Conservation (phyloP, 92 coral and sea anemone species). For the Phenganax marumi region DNA sequence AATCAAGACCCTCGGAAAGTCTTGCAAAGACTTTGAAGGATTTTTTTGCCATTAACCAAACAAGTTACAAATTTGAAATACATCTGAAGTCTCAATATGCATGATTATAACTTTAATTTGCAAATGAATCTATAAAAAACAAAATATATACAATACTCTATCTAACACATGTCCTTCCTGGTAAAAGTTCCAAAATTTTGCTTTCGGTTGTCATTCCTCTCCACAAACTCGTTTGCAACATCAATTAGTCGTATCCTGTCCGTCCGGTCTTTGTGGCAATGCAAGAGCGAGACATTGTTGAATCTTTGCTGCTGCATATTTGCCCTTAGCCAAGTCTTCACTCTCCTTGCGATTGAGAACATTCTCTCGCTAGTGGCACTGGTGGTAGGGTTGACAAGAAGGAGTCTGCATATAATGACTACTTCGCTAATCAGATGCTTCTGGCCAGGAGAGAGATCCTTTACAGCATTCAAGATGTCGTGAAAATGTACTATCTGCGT, state of each 20-base stretch:
- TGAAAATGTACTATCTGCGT: constrained; percentile 47
- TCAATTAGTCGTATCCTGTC: constrained; percentile 49
- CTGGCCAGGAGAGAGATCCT: constrained; percentile 54
- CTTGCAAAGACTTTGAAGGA: too few relatives aligned
- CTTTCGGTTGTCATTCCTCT: constrained; percentile 47
- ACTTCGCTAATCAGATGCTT: constrained; percentile 59
- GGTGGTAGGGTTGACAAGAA: constrained; percentile 67
- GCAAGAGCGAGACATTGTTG: constrained; percentile 53
- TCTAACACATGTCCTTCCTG: not conserved
- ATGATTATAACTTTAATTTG: too few relatives aligned
- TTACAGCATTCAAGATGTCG: constrained; percentile 51
- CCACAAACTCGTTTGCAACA: constrained; percentile 54
- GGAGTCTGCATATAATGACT: constrained; percentile 54
- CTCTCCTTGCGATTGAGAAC: constrained; percentile 66
- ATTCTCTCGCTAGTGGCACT: constrained; percentile 68
- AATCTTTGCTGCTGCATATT: constrained; percentile 64
- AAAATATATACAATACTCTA: not conserved
- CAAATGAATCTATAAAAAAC: not conserved
- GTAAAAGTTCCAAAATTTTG: constrained; percentile 54
- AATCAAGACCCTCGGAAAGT: too few relatives aligned
- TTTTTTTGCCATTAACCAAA: too few relatives aligned
- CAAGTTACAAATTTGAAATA: too few relatives aligned
- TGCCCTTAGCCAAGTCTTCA: constrained; percentile 65
- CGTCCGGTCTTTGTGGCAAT: constrained; percentile 58
- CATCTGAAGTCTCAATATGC: too few relatives aligned